Conservation (phyloP, 2,888 invertebrate genomes). For the Spicauda simplicius region DNA sequence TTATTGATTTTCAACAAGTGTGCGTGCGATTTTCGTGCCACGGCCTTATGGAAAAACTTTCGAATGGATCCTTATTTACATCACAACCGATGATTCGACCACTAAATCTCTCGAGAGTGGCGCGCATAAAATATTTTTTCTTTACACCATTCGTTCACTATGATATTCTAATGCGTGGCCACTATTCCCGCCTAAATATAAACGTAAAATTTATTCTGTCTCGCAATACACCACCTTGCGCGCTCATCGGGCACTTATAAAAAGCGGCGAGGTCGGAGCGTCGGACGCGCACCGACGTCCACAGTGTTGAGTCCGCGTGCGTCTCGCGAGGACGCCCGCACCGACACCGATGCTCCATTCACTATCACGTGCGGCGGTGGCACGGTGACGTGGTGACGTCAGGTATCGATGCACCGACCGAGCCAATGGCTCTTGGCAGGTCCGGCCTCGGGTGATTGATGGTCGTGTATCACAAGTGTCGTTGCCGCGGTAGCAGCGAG, state of each 20-base stretch:
- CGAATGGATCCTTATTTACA: neutral
- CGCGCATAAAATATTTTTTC: constrained; percentile 13
- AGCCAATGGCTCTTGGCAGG: constrained; percentile 81
- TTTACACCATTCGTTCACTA: constrained; percentile 25
- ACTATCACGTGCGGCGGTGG: constrained; percentile 77
- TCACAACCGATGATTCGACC: neutral
- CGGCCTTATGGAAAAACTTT: neutral
- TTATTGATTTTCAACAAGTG: too few species aligned
- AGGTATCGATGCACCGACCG: constrained; percentile 68
- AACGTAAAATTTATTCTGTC: constrained; percentile 66
- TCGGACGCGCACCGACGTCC: constrained; percentile 54
- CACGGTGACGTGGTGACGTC: constrained; percentile 67
- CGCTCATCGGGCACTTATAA: constrained; percentile 81
- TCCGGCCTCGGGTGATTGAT: constrained; percentile 62
- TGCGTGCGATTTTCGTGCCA: neutral
- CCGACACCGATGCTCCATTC: constrained; percentile 69
- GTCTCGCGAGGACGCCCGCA: constrained; percentile 73
- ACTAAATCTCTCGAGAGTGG: neutral
- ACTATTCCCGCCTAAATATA: constrained; percentile 73
- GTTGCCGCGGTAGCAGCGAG: constrained; percentile 65
- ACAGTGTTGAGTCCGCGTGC: constrained; percentile 79
- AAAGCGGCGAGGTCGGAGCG: constrained; percentile 81
- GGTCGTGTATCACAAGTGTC: constrained; percentile 70
- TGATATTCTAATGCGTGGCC: constrained; percentile 51
- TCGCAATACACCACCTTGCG: constrained; percentile 71